phyloP scores from a whole-genome alignment of 1,140 invertebrate species.

The Pogonomyrmex barbatus region DNA sequence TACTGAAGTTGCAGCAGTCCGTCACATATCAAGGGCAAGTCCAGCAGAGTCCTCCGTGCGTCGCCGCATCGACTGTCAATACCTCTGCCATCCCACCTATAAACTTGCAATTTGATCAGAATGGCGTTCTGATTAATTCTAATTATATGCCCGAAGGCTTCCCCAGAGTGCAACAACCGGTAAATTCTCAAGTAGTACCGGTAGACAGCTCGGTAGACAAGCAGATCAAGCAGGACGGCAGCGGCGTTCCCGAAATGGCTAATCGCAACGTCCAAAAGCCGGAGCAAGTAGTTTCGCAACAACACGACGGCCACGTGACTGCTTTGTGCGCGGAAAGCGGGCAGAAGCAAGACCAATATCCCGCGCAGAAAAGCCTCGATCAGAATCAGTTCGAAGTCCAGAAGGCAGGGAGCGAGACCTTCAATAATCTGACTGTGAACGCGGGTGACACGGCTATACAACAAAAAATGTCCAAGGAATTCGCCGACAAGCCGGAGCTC shows the following conservation, averaged over 20 bases:
- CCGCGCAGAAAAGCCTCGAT: conserved; percentile 52
- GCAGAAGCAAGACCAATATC: conserved; percentile 54
- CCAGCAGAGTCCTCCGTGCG: conserved; percentile 76
- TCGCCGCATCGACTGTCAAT: conserved; percentile 54
- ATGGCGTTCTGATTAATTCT: conserved; percentile 83
- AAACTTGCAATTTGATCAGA: conserved; percentile 85
- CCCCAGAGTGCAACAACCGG: conserved; percentile 60
- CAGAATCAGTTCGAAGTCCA: conserved; percentile 65
- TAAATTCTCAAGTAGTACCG: conserved; percentile 54
- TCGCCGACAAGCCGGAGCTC: conserved; percentile 83
- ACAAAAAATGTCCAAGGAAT: conserved; percentile 77
- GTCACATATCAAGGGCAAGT: conserved; percentile 80
- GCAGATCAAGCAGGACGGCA: conserved; percentile 50
- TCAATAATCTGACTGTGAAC: conserved; percentile 25
- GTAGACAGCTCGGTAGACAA: conserved; percentile 62
- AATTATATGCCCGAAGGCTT: conserved; percentile 77
- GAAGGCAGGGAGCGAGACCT: conserved; percentile 30
- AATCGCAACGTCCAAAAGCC: conserved; percentile 62
- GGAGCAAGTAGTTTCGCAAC: conserved; percentile 66
- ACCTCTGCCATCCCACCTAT: conserved; percentile 78
- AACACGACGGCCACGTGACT: conserved; percentile 44
- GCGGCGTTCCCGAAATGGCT: conserved; percentile 31
- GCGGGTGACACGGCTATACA: conserved; percentile 31
- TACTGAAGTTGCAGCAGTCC: conserved; percentile 81
- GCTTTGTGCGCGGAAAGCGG: conserved; percentile 32